Evolutionary conservation across 1,140 invertebrate species (phyloP).

Genomic region (Rhopalosiphum padi): DNA sequence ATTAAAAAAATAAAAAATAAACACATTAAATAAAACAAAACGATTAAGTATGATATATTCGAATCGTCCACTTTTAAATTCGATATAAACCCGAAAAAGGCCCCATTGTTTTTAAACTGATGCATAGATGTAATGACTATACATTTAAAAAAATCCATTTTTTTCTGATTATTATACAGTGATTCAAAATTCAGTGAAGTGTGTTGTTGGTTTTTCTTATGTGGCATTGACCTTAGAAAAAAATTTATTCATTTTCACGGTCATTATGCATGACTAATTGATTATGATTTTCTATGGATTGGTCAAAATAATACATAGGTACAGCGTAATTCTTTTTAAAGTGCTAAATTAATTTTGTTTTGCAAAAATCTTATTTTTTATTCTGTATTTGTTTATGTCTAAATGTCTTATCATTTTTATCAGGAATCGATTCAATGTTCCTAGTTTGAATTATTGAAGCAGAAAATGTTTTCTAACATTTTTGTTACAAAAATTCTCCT

Average conservation of each 20-base stretch:
- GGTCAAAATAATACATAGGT: no score
- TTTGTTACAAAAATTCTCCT: background rate
- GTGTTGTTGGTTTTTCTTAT: background rate
- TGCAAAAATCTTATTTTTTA: background rate
- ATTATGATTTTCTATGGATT: background rate
- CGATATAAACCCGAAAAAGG: background rate
- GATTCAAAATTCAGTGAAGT: background rate
- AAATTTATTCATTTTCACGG: slow-evolving; percentile 37
- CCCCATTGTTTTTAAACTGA: background rate
- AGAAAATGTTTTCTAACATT: background rate
- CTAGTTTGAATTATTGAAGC: background rate
- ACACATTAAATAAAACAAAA: background rate
- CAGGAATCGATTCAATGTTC: background rate
- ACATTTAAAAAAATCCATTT: background rate
- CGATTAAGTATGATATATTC: background rate
- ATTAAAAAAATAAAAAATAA: background rate
- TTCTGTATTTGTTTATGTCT: background rate
- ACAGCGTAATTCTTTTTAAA: background rate
- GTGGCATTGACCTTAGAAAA: slow-evolving; percentile 50
- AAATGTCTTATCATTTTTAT: background rate
- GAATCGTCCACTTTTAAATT: background rate
- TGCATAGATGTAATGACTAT: background rate
- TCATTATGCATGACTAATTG: slow-evolving; percentile 33
- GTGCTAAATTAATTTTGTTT: background rate
- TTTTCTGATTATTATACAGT: background rate